These are phyloP conservation scores for Drosophila fuyamai DNA, from an alignment of 1,140 invertebrate species.

Conservation along the genomic window DNA sequence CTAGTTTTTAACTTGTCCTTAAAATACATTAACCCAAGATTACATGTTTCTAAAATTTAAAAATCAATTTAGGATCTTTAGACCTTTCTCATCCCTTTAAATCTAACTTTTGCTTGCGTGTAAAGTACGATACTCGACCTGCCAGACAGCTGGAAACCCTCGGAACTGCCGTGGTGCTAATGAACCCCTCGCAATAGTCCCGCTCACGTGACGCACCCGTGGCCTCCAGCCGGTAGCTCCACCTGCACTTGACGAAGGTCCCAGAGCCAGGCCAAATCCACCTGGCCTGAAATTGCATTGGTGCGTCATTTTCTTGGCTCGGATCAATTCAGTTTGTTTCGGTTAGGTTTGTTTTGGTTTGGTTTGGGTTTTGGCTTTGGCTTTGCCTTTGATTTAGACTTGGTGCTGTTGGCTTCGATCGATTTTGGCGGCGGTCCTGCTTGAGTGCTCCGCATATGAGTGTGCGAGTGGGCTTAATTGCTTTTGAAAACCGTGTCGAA, in stretches of 20 bases:
- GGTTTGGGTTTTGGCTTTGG: neutral
- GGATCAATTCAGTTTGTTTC: neutral
- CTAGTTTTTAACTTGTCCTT: too few species aligned
- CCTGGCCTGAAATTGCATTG: conserved; percentile 34
- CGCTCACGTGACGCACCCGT: conserved; percentile 20
- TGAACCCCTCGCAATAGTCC: neutral
- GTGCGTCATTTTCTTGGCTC: conserved; percentile 34
- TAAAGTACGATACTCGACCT: neutral
- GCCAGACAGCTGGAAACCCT: conserved; percentile 2
- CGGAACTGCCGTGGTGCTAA: conserved; percentile 5
- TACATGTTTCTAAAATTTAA: too few species aligned
- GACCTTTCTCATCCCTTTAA: neutral
- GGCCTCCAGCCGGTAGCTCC: conserved; percentile 19
- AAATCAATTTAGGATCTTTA: too few species aligned
- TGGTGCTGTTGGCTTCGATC: conserved; percentile 9
- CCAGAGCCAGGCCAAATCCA: conserved; percentile 11
- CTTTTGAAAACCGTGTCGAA: conserved; percentile 67
- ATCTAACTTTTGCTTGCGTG: neutral
- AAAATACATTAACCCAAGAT: too few species aligned
- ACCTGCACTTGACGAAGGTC: conserved; percentile 51
- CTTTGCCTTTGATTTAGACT: conserved; percentile 5
- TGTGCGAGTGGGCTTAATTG: conserved; percentile 58
- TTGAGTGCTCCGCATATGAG: conserved; percentile 55
- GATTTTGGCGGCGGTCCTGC: conserved; percentile 65
- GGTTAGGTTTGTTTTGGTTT: conserved; percentile 1